These are phyloP conservation scores for Paradoxurus hermaphroditus DNA, from an alignment of 2,113 vertebrate species.

Conservation along the genomic window DNA sequence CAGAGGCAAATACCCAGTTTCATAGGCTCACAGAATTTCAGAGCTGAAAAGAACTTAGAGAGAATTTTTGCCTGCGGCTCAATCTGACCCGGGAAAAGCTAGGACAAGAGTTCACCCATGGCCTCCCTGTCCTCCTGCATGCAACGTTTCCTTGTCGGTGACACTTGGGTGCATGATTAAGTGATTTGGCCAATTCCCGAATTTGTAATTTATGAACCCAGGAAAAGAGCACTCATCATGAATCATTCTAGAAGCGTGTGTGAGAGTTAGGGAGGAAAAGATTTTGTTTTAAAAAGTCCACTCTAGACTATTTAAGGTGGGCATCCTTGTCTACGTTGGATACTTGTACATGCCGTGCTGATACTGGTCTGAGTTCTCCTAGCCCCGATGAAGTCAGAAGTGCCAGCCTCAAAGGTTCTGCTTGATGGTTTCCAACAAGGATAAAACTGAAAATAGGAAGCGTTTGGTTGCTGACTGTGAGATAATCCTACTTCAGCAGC, in stretches of 20 bases:
- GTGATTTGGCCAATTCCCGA: conserved; percentile 6
- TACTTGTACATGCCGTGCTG: neutral
- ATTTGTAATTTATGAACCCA: neutral
- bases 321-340: neutral
- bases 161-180: neutral
- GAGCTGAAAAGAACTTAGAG: neutral
- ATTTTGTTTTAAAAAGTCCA: neutral
- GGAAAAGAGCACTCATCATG: conserved; percentile 38
- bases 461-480: conserved; percentile 48
- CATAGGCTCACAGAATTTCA: neutral
- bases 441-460: conserved; percentile 70
- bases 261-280: neutral
- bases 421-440: conserved; percentile 23
- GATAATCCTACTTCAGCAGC: conserved; percentile 32
- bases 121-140: neutral
- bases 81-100: neutral
- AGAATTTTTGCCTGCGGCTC: rapidly evolving
- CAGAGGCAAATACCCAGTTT: neutral
- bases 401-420: neutral
- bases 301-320: neutral
- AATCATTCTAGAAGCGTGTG: conserved; percentile 27
- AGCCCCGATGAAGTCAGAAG: neutral
- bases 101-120: neutral
- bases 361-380: neutral
- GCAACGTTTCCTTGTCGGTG: neutral